Evolutionary conservation across 1,140 invertebrate species (phyloP).

Genomic region (Eriocheir sinensis): DNA sequence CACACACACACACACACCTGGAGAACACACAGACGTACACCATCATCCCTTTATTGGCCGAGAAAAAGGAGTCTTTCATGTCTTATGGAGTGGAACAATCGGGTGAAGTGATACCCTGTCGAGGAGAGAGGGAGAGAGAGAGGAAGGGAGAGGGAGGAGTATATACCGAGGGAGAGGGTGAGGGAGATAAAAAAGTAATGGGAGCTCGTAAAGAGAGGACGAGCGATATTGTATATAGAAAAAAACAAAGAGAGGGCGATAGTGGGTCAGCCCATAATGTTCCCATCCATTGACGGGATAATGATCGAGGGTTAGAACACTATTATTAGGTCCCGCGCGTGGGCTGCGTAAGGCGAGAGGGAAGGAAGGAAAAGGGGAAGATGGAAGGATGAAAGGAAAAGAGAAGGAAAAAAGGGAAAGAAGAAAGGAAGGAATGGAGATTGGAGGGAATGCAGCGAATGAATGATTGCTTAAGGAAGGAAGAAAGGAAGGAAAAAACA

Average conservation of each 20-base stretch:
- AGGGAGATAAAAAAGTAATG: neutral
- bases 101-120: neutral
- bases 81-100: constrained; percentile 4
- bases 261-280: neutral
- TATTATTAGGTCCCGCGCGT: too few relatives aligned
- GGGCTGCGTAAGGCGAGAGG: too few relatives aligned
- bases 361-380: too few relatives aligned
- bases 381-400: too few relatives aligned
- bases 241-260: neutral
- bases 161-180: too few relatives aligned
- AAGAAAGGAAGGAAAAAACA: too few relatives aligned
- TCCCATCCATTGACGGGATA: neutral
- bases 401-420: too few relatives aligned
- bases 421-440: neutral
- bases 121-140: too few relatives aligned
- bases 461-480: constrained; percentile 1
- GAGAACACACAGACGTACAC: too few relatives aligned
- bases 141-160: too few relatives aligned
- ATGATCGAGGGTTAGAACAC: neutral
- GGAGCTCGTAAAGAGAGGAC: neutral
- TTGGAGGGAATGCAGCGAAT: neutral
- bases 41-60: neutral
- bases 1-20: too few relatives aligned
- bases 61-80: neutral
- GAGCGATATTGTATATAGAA: neutral